Base-by-base conservation (phyloP, 2,888 invertebrate species). In the Timema podura region DNA sequence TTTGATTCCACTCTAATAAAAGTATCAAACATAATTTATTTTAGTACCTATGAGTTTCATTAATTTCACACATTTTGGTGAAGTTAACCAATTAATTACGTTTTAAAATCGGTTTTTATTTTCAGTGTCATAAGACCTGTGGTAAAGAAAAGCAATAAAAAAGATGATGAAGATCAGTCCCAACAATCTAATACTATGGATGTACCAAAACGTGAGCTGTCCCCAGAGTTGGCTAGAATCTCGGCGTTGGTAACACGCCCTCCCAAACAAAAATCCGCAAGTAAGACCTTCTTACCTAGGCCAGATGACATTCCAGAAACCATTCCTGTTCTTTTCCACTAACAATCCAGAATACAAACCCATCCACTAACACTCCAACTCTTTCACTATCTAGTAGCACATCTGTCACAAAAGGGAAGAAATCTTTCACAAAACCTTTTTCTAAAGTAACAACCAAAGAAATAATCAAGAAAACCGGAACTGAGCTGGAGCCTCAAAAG, bases 211-310 rank as follows among this genome's bases (percentile, higher is more conserved):
- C 84, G 89, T 70, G 91, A 92, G 78, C 86, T 88, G 49, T 91
- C 92, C 48, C 92, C 93, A 10, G 93, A 93, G 78, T 81, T 94
- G 74, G 93, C 93, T 11, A 88, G 91, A 79, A 93, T 94, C 78
- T 91, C 93, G 9, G 92, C 93, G 45, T 81, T 94, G 71, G 90
- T 93, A 51, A 93, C 92, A 6, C 85, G 92, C 74, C 92, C 92
- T 68, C 91, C 91, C 3, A 92, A 92, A 78, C 87, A 84, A 72
- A 91, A 91, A 81, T 84, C 80, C 79, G 79, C 76, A 80, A 77
- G 72, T 71, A 73, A 72, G 74, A 48, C 69, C 66, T 59, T 65
- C n/a, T 48, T 67, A 54, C 70, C 65, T 45, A 70, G 68, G 65
- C 57, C 49, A 65, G 70, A 70, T 47, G 47, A 51, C 66, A 13